Evolutionary conservation across 2,888 invertebrate genomes (phyloP).

Genomic region (Hyalella azteca): DNA sequence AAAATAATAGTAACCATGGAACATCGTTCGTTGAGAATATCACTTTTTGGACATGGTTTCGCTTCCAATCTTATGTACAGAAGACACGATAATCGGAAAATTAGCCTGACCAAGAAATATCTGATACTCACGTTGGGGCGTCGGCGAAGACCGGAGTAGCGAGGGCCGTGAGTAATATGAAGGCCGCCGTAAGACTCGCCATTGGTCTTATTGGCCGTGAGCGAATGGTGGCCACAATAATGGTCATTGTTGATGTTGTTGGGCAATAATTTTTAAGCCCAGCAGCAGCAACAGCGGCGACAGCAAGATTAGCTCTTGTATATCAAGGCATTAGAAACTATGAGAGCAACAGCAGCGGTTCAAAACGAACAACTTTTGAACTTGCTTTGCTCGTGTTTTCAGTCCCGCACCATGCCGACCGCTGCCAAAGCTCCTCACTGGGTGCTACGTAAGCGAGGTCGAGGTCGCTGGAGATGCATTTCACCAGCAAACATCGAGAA

Average conservation of each 20-base stretch:
- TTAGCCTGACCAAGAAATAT: neutral
- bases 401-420: conserved; percentile 16
- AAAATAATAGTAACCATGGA: too few relatives aligned
- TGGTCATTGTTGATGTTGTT: conserved; percentile 36
- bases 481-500: conserved; percentile 1
- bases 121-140: conserved; percentile 18
- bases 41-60: too few relatives aligned
- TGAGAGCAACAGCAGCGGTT: conserved; percentile 31
- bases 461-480: conserved; percentile 4
- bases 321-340: conserved; percentile 24
- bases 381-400: conserved; percentile 26
- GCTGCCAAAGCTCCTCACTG: conserved; percentile 15
- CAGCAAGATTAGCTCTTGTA: conserved; percentile 2
- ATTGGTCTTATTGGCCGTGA: neutral
- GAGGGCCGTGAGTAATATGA: conserved; percentile 13
- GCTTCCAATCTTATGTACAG: neutral
- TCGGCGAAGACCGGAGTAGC: conserved; percentile 32
- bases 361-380: conserved; percentile 28
- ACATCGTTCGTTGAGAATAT: too few relatives aligned
- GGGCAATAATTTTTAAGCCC: conserved; percentile 27
- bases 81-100: neutral
- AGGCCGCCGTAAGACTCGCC: conserved; percentile 23
- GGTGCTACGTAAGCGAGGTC: conserved; percentile 8
- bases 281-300: conserved; percentile 30
- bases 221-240: neutral